Evolutionary conservation across 2,888 invertebrate genomes (phyloP), one percentile per base, ranked within the genome.

Genomic region (Epirrhoe alternata): DNA sequence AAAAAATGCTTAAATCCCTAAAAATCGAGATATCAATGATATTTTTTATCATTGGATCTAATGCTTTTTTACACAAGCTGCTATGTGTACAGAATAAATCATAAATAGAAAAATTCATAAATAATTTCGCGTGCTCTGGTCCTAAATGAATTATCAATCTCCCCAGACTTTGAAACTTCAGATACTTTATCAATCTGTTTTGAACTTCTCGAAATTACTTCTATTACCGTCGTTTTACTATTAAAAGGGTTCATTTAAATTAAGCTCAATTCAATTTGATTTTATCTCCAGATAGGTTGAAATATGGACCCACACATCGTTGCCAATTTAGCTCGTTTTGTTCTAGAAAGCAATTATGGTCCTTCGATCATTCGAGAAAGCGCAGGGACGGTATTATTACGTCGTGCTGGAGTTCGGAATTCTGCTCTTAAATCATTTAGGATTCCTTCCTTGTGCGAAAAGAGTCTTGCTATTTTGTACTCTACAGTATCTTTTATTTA

Each of bases 281-380:
- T 67, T 62, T 71, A 70, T 67, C 68, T 68, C 33, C 47, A 49
- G 42, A 63, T 66, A 67, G 67, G 64, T 68, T 71, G 69, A 71
- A 68, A 66, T 73, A 70, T 73, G 67, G 67, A 61, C 61, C 61
- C 64, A 68, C 68, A 68, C 66, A 68, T 70, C 64, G 61, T 68
- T 69, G 80, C 82, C 85, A 88, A 87, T 88, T 89, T 86, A 86
- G 80, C 78, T 78, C 75, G 82, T 85, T 87, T 82, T 83, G 83
- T 80, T 65, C 60, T 50, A 62, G 67, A 86, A 86, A 86, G 85
- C 87, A 89, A 91, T 92, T 89, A 90, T 86, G 85, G 83, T 79
- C 84, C 83, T 86, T 86, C 86, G 86, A 88, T 87, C 86, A 86
- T 84, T 88, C 80, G 79, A 84, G 83, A 85, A 86, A 85, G 82